A percentile compares a stretch with the other conserved stretches of the same genome.
phyloP scores from a whole-genome alignment of 2,797 vertebrate species.

The Sarcoramphus papa region DNA sequence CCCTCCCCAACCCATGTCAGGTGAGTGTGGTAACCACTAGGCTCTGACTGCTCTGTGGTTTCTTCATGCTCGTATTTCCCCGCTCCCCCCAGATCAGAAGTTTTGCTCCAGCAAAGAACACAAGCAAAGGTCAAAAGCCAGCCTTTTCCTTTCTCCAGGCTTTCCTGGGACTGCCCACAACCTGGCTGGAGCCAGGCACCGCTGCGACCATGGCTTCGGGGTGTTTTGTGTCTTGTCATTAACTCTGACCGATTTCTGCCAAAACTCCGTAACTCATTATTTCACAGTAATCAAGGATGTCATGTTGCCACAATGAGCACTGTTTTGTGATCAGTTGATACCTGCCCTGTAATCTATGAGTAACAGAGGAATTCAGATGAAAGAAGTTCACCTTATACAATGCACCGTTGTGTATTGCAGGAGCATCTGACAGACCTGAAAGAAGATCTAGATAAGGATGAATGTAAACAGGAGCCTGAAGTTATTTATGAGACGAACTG shows the following conservation, averaged over 20 bases:
- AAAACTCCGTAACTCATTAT: neutral
- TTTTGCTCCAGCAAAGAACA: neutral
- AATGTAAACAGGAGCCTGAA: conserved; percentile 95
- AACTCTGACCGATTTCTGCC: neutral
- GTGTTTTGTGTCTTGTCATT: neutral
- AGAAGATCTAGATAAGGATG: conserved; percentile 95
- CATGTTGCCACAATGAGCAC: neutral
- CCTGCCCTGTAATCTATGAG: conserved; percentile 40
- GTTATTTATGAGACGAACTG: conserved; percentile 96
- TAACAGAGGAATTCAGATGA: conserved; percentile 33
- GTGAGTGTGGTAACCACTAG: neutral
- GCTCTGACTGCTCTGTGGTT: neutral
- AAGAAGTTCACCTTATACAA: conserved; percentile 35
- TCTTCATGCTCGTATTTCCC: neutral
- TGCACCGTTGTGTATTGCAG: conserved; percentile 71
- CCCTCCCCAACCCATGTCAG: neutral
- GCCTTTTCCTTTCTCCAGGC: neutral
- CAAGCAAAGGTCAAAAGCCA: neutral
- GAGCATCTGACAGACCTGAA: conserved; percentile 89
- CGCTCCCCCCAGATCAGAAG: neutral
- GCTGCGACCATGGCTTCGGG: neutral
- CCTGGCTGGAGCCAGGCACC: neutral
- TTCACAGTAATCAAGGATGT: neutral
- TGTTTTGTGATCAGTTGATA: conserved; percentile 1
- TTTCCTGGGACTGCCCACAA: neutral